Percentiles rank a stretch among this genome's conserved stretches.
Conservation (phyloP, 2,797 vertebrate genomes). For the Myotis planiceps region DNA sequence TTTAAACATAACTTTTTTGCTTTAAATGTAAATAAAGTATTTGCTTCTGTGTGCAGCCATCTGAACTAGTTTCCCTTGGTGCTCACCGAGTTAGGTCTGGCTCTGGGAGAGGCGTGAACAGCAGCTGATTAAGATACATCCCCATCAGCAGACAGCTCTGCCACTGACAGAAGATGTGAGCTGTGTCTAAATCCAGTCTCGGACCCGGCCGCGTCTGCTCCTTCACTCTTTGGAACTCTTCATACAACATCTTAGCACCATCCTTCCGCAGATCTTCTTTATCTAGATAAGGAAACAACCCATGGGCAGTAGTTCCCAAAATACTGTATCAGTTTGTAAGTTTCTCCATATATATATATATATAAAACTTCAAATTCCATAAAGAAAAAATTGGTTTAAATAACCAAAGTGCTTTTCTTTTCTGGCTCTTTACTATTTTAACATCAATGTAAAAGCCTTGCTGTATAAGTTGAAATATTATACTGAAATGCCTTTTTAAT, state of each 20-base stretch:
- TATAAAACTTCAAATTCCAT: background rate
- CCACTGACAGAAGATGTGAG: constrained; percentile 96
- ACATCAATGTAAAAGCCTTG: background rate
- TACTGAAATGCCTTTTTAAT: constrained; percentile 36
- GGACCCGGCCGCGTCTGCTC: constrained; percentile 2
- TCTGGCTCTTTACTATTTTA: constrained; percentile 3
- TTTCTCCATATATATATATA: background rate
- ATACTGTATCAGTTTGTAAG: background rate
- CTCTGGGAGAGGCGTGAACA: constrained; percentile 90
- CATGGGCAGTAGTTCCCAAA: constrained; percentile 32
- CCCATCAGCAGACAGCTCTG: constrained; percentile 94
- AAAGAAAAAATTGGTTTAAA: background rate
- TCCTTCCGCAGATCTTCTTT: background rate
- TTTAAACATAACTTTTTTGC: background rate
- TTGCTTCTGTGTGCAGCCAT: constrained; percentile 1
- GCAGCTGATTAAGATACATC: constrained; percentile 93
- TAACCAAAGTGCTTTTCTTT: constrained; percentile 40
- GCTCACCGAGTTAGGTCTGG: constrained; percentile 92
- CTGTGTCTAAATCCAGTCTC: constrained; percentile 88
- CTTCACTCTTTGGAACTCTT: constrained; percentile 78
- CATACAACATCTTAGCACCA: constrained; percentile 68
- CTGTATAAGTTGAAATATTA: constrained; percentile 24
- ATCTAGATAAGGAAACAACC: constrained; percentile 68
- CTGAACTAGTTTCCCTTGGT: background rate
- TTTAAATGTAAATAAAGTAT: constrained; percentile 16